Base-by-base conservation (phyloP, 2,113 vertebrate species). In the Pteropus alecto region DNA sequence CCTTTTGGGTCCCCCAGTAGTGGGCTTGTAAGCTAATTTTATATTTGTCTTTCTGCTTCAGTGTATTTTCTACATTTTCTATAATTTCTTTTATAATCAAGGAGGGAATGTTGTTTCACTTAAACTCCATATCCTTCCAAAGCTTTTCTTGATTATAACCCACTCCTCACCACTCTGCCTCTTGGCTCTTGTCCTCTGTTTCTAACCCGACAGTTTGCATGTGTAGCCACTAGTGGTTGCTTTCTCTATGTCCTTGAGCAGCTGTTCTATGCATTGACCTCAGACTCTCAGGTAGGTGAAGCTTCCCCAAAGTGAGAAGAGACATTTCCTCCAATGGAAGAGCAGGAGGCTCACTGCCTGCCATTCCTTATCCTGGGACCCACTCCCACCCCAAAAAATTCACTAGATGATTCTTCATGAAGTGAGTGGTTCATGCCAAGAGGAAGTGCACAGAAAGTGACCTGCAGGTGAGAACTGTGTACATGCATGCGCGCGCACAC, bases 71-170 rank as follows among this genome's bases (percentile, higher is more conserved):
- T 28, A 61, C 30, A 30, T 70, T 41, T 84, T 91, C 77, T 94
- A 43, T 63, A 73, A 35, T 21, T 87, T 84, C 51, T 84, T 79
- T 93, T 88, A 54, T 33, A 73, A 77, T 68, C 18, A 46, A 73
- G 4, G 73, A 73, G 46, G 6, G 38, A 76, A 85, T 3, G 12
- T 26, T 30, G 2, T 30, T 22, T 16, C 65, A 6, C 26, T 46
- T 84, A 46, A 63, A 11, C 19, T 67, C 48, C 60, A 77, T 14
- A 41, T 61, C n/a, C 67, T 93, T 60, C 51, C 28, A 51, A 79
- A 74, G 41, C 21, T 74, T 87, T 87, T 58, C 87, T n/a, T 56
- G 48, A 48, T 56, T 73, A 60, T 48, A 76, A 35, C 6, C 16
- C n/a, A 68, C 16, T 58, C 61, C 33, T 58, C 8, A 15, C 4